A percentile compares a stretch with the other conserved stretches of the same genome.
These are phyloP conservation scores for Flabesymbios commensalis DNA, from an alignment of 2,888 invertebrate genomes.

Conservation along the genomic window DNA sequence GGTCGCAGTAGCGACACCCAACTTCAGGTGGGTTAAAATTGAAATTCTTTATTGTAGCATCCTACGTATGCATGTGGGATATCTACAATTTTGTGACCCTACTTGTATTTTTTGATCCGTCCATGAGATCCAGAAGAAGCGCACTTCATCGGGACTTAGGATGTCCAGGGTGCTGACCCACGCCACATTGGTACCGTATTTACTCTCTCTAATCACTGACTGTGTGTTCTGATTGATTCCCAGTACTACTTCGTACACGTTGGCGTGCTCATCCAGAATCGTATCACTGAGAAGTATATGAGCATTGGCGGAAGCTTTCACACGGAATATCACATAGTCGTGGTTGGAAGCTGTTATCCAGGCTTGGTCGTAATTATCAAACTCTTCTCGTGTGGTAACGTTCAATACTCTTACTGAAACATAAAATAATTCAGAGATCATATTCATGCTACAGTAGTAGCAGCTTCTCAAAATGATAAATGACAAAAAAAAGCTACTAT, in stretches of 20 bases:
- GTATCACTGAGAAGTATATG: constrained; percentile 14
- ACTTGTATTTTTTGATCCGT: constrained; percentile 15
- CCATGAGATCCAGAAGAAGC: constrained; percentile 24
- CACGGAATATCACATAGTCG: constrained; percentile 3
- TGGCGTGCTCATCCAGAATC: not conserved
- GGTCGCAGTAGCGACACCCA: too few relatives aligned
- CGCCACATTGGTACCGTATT: constrained; percentile 13
- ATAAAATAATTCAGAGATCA: not conserved
- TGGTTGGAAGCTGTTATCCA: constrained; percentile 2
- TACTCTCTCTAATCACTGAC: constrained; percentile 15
- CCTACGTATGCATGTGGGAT: too few relatives aligned
- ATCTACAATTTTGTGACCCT: too few relatives aligned
- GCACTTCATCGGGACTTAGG: constrained; percentile 7
- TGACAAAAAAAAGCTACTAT: too few relatives aligned
- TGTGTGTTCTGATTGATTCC: constrained; percentile 12
- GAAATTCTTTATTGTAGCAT: too few relatives aligned
- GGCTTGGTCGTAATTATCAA: constrained; percentile 11
- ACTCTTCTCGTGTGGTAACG: not conserved
- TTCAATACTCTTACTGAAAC: constrained; percentile 6
- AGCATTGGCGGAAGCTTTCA: constrained; percentile 9
- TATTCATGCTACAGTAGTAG: too few relatives aligned
- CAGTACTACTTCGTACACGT: constrained; percentile 16
- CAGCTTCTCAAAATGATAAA: too few relatives aligned
- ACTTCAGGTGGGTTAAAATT: too few relatives aligned
- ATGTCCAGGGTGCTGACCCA: constrained; percentile 12